Conservation (phyloP, 2,113 vertebrate genomes). For the Montifringilla adamsi region DNA sequence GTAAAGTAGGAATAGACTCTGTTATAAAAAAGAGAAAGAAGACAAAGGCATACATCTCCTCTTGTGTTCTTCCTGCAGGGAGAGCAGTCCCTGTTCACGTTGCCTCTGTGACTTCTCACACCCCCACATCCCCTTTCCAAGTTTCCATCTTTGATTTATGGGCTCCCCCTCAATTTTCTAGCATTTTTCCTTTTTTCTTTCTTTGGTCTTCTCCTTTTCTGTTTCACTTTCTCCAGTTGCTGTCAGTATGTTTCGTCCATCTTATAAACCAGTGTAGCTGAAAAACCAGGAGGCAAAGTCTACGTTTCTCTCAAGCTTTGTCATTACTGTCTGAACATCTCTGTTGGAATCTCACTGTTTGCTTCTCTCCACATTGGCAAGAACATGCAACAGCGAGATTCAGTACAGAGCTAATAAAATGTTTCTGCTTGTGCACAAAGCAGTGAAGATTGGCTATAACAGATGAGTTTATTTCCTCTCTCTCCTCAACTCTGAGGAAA, state of each 20-base stretch:
- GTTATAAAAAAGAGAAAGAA: background rate
- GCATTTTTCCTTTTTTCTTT: background rate
- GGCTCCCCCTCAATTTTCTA: fast-evolving
- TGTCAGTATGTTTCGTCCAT: background rate
- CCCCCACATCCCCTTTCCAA: background rate
- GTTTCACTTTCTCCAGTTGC: background rate
- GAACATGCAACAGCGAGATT: background rate
- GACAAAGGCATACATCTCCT: background rate
- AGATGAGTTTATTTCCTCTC: background rate
- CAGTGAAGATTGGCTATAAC: background rate
- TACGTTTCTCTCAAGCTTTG: background rate
- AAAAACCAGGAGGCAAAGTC: background rate
- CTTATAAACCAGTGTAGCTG: background rate
- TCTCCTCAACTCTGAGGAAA: background rate
- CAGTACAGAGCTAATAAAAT: background rate
- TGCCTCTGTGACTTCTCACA: background rate
- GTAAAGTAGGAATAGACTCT: background rate
- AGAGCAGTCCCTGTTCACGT: fast-evolving
- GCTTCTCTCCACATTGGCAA: background rate
- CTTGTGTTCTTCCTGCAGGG: background rate
- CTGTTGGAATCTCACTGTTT: background rate
- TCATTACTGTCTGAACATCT: background rate
- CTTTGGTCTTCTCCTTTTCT: background rate
- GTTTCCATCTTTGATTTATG: background rate
- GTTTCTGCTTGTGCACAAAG: background rate